Evolutionary conservation across 2,888 invertebrate species (phyloP).

Genomic region (Dichetophora obliterata): DNA sequence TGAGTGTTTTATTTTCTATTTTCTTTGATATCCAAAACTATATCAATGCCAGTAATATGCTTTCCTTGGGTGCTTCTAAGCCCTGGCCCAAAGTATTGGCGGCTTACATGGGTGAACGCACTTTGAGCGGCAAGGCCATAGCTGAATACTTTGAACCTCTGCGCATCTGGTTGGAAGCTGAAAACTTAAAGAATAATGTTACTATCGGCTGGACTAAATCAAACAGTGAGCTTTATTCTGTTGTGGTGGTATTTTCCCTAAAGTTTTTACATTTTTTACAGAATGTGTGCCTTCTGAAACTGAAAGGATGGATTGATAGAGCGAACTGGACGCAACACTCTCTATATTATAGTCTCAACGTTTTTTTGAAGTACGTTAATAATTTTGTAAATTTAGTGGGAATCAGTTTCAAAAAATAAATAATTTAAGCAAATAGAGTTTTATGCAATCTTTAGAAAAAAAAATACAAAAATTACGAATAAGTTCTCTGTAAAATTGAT

Average conservation of each 20-base stretch:
- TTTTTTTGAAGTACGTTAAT: too few relatives aligned
- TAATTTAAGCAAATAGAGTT: too few relatives aligned
- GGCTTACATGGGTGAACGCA: conserved; percentile 80
- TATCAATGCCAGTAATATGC: conserved; percentile 73
- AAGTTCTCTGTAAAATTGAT: too few relatives aligned
- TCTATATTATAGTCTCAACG: too few relatives aligned
- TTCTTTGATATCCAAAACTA: neutral
- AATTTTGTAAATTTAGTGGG: too few relatives aligned
- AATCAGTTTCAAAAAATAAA: too few relatives aligned
- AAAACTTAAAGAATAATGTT: conserved; percentile 79
- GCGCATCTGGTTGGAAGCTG: conserved; percentile 79
- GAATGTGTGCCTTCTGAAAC: conserved; percentile 52
- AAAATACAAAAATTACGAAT: too few relatives aligned
- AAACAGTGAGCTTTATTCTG: conserved; percentile 58
- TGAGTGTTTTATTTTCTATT: neutral
- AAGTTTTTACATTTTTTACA: conserved; percentile 34
- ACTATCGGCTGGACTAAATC: conserved; percentile 75
- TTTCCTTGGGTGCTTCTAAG: conserved; percentile 79
- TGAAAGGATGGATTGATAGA: neutral
- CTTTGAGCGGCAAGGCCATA: conserved; percentile 82
- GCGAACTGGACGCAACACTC: too few relatives aligned
- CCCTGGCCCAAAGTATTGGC: conserved; percentile 91
- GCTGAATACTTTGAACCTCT: conserved; percentile 86
- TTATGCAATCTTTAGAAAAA: too few relatives aligned
- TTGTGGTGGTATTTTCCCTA: neutral